Conservation (phyloP, 2,888 invertebrate genomes). For the Cryptocephalus moraei region DNA sequence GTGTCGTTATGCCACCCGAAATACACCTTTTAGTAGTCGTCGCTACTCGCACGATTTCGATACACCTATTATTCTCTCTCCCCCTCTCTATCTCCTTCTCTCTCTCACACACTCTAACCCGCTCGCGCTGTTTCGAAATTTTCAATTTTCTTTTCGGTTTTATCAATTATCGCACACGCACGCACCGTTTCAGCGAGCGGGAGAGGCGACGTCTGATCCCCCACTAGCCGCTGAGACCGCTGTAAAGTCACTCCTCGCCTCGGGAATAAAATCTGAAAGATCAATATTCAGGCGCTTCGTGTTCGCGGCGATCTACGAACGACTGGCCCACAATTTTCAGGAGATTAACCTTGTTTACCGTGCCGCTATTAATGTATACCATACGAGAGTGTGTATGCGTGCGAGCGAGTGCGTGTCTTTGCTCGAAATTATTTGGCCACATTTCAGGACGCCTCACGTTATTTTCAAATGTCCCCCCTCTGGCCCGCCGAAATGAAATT, state of each 20-base stretch:
- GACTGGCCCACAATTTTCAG: constrained; percentile 7
- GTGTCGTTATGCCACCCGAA: constrained; percentile 23
- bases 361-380: background rate
- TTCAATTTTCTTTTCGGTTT: background rate
- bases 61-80: too few relatives aligned
- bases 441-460: too few relatives aligned
- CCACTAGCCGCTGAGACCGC: constrained; percentile 20
- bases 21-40: constrained; percentile 13
- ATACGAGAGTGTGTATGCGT: too few relatives aligned
- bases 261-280: constrained; percentile 35
- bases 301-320: constrained; percentile 13
- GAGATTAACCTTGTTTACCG: constrained; percentile 2
- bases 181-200: background rate
- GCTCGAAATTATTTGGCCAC: too few relatives aligned
- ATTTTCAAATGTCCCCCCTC: too few relatives aligned
- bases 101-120: too few relatives aligned
- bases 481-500: too few relatives aligned
- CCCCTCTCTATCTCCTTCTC: too few relatives aligned
- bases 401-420: too few relatives aligned
- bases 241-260: constrained; percentile 25
- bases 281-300: constrained; percentile 29
- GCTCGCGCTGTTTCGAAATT: too few relatives aligned
- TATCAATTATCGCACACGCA: background rate
- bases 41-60: background rate
- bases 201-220: constrained; percentile 13